Evolutionary conservation across 1,140 invertebrate genomes (phyloP).

Genomic region (Drosophila sproati): DNA sequence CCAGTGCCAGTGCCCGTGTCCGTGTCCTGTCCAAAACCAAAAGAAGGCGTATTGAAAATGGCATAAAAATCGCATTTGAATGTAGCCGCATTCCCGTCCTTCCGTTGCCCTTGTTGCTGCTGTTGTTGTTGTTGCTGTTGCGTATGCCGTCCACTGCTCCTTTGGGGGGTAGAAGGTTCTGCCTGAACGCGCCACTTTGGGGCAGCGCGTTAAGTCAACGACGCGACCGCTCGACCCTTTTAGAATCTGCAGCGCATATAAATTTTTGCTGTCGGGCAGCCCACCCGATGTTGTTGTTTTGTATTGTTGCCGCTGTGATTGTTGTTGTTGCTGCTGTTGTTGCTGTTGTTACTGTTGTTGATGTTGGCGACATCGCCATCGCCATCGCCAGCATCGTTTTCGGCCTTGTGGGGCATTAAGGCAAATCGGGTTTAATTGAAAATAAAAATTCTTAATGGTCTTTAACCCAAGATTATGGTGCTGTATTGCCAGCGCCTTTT

Average conservation of each 20-base stretch:
- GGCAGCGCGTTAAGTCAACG: conserved; percentile 71
- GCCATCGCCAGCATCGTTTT: conserved; percentile 62
- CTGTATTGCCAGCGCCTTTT: conserved; percentile 78
- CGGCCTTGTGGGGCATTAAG: conserved; percentile 83
- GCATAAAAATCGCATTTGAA: conserved; percentile 84
- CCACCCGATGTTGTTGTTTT: conserved; percentile 50
- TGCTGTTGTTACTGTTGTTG: conserved; percentile 45
- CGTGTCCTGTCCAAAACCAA: not conserved
- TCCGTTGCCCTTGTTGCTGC: conserved; percentile 8
- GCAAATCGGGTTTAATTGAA: conserved; percentile 84
- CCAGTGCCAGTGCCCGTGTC: not conserved
- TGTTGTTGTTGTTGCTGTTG: conserved; percentile 35
- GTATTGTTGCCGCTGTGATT: conserved; percentile 23
- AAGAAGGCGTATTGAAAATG: conserved; percentile 75
- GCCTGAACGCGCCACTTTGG: conserved; percentile 48
- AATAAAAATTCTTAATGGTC: conserved; percentile 84
- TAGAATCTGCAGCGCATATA: conserved; percentile 80
- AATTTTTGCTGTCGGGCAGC: conserved; percentile 59
- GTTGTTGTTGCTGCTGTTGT: conserved; percentile 39
- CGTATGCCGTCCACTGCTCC: conserved; percentile 46
- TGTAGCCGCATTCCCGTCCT: conserved; percentile 59
- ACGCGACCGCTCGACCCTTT: conserved; percentile 69
- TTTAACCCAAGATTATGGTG: conserved; percentile 81
- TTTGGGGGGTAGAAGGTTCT: conserved; percentile 44
- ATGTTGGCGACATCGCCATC: conserved; percentile 66